Base-by-base conservation (phyloP, 2,888 invertebrate species). In the Ernsta delagoae region DNA sequence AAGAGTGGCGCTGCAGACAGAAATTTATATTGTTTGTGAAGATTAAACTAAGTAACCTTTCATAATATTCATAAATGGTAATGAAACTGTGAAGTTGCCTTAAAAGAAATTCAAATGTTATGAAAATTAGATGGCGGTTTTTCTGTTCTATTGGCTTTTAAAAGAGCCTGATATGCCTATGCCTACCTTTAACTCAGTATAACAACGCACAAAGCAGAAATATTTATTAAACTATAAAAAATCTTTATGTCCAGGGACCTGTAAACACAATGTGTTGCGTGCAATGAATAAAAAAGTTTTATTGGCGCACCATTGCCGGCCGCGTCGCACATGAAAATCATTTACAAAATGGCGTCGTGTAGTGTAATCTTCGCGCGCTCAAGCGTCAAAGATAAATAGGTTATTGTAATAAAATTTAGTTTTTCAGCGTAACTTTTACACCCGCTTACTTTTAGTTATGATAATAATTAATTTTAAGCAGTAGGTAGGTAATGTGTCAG, bases 241-340 rank as follows among this genome's bases (percentile, higher is more conserved):
- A n/a, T 12, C 4, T 48, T 34, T 50, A 36, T 50, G 45, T 36
- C 12, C 45, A 60, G 60, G 9, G 24, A 48, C 41, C 43, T 62
- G 16, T 62, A 62, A 62, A 53, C 50, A 62, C 62, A 62, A 62
- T 39, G 39, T 39, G 53, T 34, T 39, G 53, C 34, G 43, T 9
- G 24, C 43, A 34, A 12, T 48, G 45, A 12, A 57, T 45, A 57
- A 57, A 57, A 45, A 57, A 31, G 56, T 65, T 64, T 57, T 57
- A 65, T 65, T 56, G 65, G 16, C 43, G 53, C 53, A 3, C 24
- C 24, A 24, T 24, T 24, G 24, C 24, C 24, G 24, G 24, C 24
- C 24, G 24, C 24, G 24, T 24, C 24, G 24, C 24, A 24, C 24
- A 24, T 24, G 24, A 24, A 24, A 24, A 24, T 24, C 24, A 24